A percentile compares a stretch with the other conserved stretches of the same genome.
phyloP scores from a whole-genome alignment of 1,140 invertebrate species.

The Adoxophyes honmai region DNA sequence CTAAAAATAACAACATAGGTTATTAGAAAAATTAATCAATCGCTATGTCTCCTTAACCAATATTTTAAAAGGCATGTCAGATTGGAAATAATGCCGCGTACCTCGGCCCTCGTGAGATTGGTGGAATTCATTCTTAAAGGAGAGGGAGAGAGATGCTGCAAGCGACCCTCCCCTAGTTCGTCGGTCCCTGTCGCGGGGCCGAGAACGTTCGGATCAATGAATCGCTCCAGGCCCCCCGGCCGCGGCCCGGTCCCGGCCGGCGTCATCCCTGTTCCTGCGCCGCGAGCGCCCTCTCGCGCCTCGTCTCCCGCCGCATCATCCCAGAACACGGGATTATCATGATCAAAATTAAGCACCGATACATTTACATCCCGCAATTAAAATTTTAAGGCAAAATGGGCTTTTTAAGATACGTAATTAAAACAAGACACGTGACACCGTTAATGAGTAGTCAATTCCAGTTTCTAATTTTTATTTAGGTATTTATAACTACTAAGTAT shows the following conservation, averaged over 20 bases:
- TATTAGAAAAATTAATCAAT: too few relatives aligned
- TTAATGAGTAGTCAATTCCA: too few relatives aligned
- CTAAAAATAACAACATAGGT: too few relatives aligned
- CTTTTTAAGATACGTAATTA: neutral
- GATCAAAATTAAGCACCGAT: too few relatives aligned
- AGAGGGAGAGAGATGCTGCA: conserved; percentile 36
- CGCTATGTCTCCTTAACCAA: too few relatives aligned
- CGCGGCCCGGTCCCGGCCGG: conserved; percentile 28
- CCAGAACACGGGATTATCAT: neutral
- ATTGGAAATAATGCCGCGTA: too few relatives aligned
- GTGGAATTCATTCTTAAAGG: conserved; percentile 26
- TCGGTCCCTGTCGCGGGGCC: conserved; percentile 57
- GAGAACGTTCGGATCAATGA: conserved; percentile 76
- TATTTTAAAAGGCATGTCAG: too few relatives aligned
- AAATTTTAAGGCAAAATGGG: neutral
- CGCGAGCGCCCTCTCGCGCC: conserved; percentile 35
- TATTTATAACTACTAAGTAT: too few relatives aligned
- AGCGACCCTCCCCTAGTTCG: conserved; percentile 27
- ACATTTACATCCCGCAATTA: neutral
- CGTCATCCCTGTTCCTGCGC: conserved; percentile 49
- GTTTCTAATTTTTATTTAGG: too few relatives aligned
- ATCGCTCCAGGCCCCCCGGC: conserved; percentile 59
- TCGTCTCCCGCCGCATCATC: conserved; percentile 13
- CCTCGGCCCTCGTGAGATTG: neutral
- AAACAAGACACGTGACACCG: neutral